These are phyloP conservation scores for Botrylloides violaceus DNA, from an alignment of 23 tunicate genomes.

Conservation along the genomic window DNA sequence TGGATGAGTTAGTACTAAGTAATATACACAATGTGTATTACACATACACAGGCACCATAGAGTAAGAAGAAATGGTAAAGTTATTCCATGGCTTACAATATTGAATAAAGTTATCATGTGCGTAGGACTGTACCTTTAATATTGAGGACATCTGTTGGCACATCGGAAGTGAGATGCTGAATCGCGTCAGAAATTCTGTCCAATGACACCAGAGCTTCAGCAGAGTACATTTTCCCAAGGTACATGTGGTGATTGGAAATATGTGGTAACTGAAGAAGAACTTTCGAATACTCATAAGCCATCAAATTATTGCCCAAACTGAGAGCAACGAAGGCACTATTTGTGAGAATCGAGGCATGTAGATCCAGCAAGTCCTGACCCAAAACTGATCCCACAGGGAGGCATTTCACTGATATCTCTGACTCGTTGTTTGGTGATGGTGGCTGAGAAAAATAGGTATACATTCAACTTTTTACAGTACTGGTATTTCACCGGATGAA, in stretches of 20 bases:
- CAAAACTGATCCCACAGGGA: slow-evolving; percentile 40
- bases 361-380: slow-evolving; percentile 44
- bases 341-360: slow-evolving; percentile 51
- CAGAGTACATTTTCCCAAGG: slow-evolving; percentile 74
- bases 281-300: slow-evolving; percentile 46
- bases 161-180: slow-evolving; percentile 42
- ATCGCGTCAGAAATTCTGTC: slow-evolving; percentile 88
- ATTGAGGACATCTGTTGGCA: slow-evolving; percentile 2
- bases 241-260: slow-evolving; percentile 66
- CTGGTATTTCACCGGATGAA: too few relatives aligned
- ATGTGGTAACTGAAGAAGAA: slow-evolving; percentile 27
- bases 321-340: slow-evolving; percentile 81
- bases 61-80: too few relatives aligned
- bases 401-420: slow-evolving; percentile 26
- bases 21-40: too few relatives aligned
- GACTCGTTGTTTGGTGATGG: neutral
- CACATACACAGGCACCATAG: too few relatives aligned
- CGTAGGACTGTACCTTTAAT: neutral
- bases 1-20: neutral
- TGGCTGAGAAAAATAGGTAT: neutral
- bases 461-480: too few relatives aligned
- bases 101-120: too few relatives aligned
- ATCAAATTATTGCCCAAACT: slow-evolving; percentile 42
- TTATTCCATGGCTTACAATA: neutral
- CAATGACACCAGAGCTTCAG: slow-evolving; percentile 66